Percentiles rank a stretch among this genome's conserved stretches.
phyloP scores from a whole-genome alignment of 1,140 invertebrate genomes.

The Zaprionus ghesquierei region DNA sequence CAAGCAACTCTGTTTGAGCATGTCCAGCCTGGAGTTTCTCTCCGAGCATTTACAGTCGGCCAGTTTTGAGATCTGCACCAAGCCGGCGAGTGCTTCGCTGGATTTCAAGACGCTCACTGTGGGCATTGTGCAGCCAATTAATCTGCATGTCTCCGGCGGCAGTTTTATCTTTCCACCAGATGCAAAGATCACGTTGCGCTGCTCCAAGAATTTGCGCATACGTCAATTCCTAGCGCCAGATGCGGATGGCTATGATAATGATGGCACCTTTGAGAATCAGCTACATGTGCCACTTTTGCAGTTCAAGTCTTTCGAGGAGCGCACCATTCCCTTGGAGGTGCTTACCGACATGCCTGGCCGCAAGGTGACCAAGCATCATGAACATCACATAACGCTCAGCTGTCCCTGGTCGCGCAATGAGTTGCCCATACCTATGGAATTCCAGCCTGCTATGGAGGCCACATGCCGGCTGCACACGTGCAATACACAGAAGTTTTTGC shows the following conservation, averaged over 20 bases:
- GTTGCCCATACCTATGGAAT: constrained; percentile 88
- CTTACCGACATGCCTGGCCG: constrained; percentile 89
- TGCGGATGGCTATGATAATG: constrained; percentile 31
- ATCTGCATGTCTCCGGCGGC: constrained; percentile 87
- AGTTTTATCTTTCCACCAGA: constrained; percentile 85
- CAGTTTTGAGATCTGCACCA: constrained; percentile 83
- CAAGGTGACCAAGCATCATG: constrained; percentile 83
- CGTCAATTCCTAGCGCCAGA: constrained; percentile 51
- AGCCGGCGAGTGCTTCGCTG: constrained; percentile 83
- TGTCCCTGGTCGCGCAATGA: constrained; percentile 90
- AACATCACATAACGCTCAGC: constrained; percentile 85
- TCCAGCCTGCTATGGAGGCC: constrained; percentile 91
- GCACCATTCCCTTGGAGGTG: constrained; percentile 86
- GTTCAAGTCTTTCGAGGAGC: constrained; percentile 88
- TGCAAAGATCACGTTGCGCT: constrained; percentile 84
- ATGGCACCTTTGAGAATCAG: constrained; percentile 83
- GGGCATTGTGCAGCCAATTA: constrained; percentile 88
- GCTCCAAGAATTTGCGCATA: constrained; percentile 85
- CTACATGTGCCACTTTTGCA: constrained; percentile 86
- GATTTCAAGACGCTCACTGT: constrained; percentile 86
- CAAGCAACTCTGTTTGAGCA: constrained; percentile 70
- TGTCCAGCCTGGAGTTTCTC: constrained; percentile 86
- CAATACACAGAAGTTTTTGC: constrained; percentile 90
- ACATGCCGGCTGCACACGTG: constrained; percentile 92
- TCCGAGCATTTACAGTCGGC: constrained; percentile 83